These are phyloP conservation scores for Silurus asotus DNA, from an alignment of 2,113 vertebrate species.

Conservation along the genomic window DNA sequence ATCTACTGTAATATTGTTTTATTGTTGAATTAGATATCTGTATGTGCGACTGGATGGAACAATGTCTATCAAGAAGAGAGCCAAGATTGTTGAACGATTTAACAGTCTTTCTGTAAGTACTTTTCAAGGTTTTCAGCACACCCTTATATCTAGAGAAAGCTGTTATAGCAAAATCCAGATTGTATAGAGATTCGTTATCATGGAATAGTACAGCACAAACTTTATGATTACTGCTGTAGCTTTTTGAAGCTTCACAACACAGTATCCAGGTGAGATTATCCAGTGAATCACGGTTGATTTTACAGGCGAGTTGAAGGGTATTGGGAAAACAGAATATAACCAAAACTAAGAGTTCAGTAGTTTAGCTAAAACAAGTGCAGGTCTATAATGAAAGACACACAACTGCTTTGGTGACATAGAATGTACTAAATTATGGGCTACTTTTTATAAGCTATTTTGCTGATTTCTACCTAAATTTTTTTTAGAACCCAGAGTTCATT, in stretches of 20 bases:
- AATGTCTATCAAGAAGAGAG: conserved; percentile 98
- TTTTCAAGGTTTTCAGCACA: too few species aligned
- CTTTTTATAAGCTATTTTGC: not conserved
- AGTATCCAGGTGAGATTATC: not conserved
- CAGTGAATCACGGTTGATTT: not conserved
- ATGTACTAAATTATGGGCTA: not conserved
- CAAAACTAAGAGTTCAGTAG: not conserved
- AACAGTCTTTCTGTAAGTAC: conserved; percentile 84
- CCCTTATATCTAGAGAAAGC: not conserved
- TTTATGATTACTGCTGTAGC: not conserved
- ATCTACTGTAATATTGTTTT: not conserved
- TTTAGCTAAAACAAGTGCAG: not conserved
- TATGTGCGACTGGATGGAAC: conserved; percentile 94
- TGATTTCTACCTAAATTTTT: not conserved
- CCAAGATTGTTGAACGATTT: conserved; percentile 92
- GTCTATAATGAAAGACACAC: not conserved
- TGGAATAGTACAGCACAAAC: not conserved
- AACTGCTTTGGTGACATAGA: not conserved
- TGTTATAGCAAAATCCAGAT: not conserved
- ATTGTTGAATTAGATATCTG: conserved; percentile 78
- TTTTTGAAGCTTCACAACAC: not conserved
- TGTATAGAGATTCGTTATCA: not conserved
- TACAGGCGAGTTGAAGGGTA: not conserved
- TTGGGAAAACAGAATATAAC: not conserved
- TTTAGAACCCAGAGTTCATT: conserved; percentile 91